Evolutionary conservation across 2,888 invertebrate genomes (phyloP).

Genomic region (Pseudococcus longispinus): DNA sequence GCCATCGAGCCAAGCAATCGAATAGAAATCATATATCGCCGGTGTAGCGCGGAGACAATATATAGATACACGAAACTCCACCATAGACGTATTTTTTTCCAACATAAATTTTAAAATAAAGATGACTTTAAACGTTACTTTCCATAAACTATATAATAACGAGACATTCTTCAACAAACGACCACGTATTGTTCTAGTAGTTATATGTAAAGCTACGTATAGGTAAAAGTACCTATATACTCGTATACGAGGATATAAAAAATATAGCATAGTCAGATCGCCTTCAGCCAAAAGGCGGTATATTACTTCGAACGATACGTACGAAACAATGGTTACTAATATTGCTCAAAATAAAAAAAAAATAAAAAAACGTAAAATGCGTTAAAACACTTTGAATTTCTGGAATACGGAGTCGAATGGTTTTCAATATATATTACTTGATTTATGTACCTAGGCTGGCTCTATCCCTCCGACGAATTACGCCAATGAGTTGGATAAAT

Average conservation of each 20-base stretch:
- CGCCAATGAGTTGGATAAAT: neutral
- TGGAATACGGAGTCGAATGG: neutral
- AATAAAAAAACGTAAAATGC: neutral
- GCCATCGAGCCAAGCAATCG: neutral
- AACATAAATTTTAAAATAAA: slow-evolving; percentile 28
- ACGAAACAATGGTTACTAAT: slow-evolving; percentile 37
- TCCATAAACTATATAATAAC: slow-evolving; percentile 33
- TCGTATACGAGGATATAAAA: neutral
- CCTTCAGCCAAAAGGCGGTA: slow-evolving; percentile 11
- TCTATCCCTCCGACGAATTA: neutral
- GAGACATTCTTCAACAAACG: slow-evolving; percentile 39
- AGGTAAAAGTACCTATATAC: neutral
- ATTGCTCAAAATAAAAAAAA: neutral
- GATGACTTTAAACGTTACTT: slow-evolving; percentile 4
- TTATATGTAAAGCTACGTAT: neutral
- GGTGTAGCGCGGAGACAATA: neutral
- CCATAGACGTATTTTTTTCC: neutral
- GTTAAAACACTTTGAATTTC: slow-evolving; percentile 10
- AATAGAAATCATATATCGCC: slow-evolving; percentile 30
- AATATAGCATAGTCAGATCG: neutral
- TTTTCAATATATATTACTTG: neutral
- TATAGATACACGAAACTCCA: neutral
- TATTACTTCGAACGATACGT: slow-evolving; percentile 16
- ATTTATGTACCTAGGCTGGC: neutral
- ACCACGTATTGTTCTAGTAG: slow-evolving; percentile 30